Evolutionary conservation across 2,113 vertebrate genomes (phyloP).

Genomic region (Mungos mungo): DNA sequence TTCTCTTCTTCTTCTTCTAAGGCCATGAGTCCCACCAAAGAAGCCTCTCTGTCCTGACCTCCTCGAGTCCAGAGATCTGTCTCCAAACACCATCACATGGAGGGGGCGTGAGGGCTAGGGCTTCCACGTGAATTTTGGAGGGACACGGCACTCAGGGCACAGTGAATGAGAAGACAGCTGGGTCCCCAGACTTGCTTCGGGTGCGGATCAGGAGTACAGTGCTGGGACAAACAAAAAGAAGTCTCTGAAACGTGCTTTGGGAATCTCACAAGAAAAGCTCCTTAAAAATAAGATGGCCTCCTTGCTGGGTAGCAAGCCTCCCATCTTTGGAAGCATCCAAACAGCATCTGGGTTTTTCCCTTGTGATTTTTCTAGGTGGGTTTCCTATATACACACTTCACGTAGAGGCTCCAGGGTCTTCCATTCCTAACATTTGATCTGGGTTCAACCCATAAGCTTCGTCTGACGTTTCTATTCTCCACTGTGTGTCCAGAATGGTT

Average conservation of each 20-base stretch:
- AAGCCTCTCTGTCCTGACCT: not conserved
- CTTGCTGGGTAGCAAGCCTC: not conserved
- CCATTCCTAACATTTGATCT: not conserved
- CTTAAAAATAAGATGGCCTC: not conserved
- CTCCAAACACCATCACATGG: not conserved
- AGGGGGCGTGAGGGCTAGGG: not conserved
- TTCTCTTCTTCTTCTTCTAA: not conserved
- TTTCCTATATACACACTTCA: not conserved
- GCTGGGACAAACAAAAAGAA: too few relatives aligned
- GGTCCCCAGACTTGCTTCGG: too few relatives aligned
- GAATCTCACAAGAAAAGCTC: not conserved
- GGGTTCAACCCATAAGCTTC: too few relatives aligned
- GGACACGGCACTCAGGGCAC: not conserved
- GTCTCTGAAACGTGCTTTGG: rapidly evolving
- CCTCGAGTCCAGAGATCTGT: not conserved
- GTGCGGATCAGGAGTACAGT: rapidly evolving
- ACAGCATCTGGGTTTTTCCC: too few relatives aligned
- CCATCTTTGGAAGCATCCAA: not conserved
- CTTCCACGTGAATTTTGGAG: not conserved
- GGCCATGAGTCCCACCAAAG: not conserved
- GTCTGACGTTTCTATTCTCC: not conserved
- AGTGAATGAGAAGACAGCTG: too few relatives aligned
- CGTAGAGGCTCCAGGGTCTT: not conserved
- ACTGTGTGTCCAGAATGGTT: not conserved
- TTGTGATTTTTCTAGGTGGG: not conserved